Evolutionary conservation across 2,888 invertebrate species (phyloP).

Genomic region (Alitta virens): DNA sequence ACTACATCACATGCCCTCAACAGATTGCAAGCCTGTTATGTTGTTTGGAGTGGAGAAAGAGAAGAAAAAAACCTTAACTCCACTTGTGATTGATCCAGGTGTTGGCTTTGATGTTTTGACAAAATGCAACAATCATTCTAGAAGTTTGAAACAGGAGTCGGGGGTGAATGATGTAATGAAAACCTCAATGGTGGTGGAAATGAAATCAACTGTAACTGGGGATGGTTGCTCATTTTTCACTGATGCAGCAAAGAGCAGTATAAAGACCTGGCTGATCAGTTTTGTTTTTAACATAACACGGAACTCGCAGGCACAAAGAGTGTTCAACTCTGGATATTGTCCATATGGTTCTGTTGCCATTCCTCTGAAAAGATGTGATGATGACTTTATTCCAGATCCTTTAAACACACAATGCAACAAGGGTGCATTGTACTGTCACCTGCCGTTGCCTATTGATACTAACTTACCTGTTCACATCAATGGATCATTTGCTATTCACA

Average conservation of each 20-base stretch:
- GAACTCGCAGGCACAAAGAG: too few relatives aligned
- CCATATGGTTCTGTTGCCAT: slow-evolving; percentile 31
- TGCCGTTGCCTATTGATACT: slow-evolving; percentile 36
- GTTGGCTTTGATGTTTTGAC: too few relatives aligned
- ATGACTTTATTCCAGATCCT: slow-evolving; percentile 19
- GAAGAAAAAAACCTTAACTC: background rate
- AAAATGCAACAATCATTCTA: too few relatives aligned
- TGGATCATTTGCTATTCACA: slow-evolving; percentile 42
- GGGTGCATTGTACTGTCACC: slow-evolving; percentile 24
- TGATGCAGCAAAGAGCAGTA: too few relatives aligned
- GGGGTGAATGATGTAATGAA: too few relatives aligned
- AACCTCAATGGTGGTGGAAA: too few relatives aligned
- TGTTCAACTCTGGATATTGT: too few relatives aligned
- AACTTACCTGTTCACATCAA: slow-evolving; percentile 44
- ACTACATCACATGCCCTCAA: slow-evolving; percentile 31
- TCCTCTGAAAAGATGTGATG: slow-evolving; percentile 21
- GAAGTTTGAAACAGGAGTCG: too few relatives aligned
- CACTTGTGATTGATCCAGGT: background rate
- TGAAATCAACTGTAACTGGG: too few relatives aligned
- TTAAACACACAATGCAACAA: background rate
- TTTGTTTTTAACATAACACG: background rate
- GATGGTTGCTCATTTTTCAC: too few relatives aligned
- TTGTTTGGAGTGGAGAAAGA: slow-evolving; percentile 14
- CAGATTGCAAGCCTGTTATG: slow-evolving; percentile 7
- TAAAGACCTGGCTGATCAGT: slow-evolving; percentile 24